These are phyloP conservation scores for Ophioninae sp. DNA, from an alignment of 2,888 invertebrate genomes.

Conservation along the genomic window DNA sequence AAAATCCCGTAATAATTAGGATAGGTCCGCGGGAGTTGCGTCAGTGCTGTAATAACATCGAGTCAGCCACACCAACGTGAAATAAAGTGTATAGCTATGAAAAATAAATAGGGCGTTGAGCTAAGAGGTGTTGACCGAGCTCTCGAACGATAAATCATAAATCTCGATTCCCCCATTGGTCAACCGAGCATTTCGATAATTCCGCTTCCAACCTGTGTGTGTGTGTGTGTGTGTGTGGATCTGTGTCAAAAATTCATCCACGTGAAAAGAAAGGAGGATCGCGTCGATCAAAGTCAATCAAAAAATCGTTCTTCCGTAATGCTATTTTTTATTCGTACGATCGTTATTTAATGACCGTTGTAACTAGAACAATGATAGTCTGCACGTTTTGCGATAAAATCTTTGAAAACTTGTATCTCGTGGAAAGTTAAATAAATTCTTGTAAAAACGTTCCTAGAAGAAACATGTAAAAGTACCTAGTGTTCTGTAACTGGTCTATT, in stretches of 20 bases:
- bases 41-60: conserved; percentile 39
- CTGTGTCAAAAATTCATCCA: not conserved
- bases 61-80: conserved; percentile 7
- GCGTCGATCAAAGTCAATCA: not conserved
- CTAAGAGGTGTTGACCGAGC: conserved; percentile 30
- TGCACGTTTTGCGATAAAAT: not conserved
- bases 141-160: conserved; percentile 31
- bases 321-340: not conserved
- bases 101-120: conserved; percentile 30
- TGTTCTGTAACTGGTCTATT: too few relatives aligned
- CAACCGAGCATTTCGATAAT: conserved; percentile 13
- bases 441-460: too few relatives aligned
- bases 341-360: not conserved
- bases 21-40: conserved; percentile 48
- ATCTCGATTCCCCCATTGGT: conserved; percentile 11
- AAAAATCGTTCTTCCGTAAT: not conserved
- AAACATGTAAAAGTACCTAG: too few relatives aligned
- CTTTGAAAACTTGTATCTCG: conserved; percentile 7
- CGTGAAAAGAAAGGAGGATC: not conserved
- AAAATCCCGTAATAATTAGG: conserved; percentile 64
- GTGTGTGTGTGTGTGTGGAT: not conserved
- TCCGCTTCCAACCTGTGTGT: not conserved
- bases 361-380: conserved; percentile 2
- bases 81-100: not conserved
- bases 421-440: too few relatives aligned